phyloP scores from a whole-genome alignment of 2,113 vertebrate species.

The Burhinus oedicnemus region DNA sequence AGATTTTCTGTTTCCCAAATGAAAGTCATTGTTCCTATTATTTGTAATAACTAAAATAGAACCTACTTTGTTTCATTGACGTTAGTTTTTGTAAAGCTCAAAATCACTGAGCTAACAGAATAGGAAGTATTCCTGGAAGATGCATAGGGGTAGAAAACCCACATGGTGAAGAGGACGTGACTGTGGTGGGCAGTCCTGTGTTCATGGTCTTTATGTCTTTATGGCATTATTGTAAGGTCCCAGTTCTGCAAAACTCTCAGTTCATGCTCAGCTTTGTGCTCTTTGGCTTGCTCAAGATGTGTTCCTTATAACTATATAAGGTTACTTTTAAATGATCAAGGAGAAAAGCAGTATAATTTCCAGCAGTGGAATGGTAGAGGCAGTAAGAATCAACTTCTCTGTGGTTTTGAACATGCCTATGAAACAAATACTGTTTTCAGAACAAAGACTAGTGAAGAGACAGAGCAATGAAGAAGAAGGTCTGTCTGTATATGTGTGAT shows the following conservation, averaged over 20 bases:
- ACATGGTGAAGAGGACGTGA: background rate
- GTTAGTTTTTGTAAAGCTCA: background rate
- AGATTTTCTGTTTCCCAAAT: background rate
- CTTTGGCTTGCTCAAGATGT: background rate
- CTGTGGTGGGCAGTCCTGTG: background rate
- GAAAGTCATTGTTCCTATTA: background rate
- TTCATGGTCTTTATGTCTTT: background rate
- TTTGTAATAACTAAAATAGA: background rate
- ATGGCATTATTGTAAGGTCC: too few species aligned
- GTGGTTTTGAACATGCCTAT: background rate
- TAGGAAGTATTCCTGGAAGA: background rate
- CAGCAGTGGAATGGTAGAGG: background rate
- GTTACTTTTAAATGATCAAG: background rate
- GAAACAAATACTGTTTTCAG: background rate
- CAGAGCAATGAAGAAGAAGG: background rate
- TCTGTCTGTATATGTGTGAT: accelerated
- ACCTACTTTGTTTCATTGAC: background rate
- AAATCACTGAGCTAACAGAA: background rate
- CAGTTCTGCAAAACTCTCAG: background rate
- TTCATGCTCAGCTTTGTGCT: background rate
- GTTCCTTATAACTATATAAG: background rate
- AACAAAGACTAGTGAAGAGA: background rate
- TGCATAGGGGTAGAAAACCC: background rate
- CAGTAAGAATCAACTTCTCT: background rate
- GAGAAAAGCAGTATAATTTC: background rate